Conservation (phyloP, 92 coral and sea anemone genomes). For the Chrysogorgia sp. region DNA sequence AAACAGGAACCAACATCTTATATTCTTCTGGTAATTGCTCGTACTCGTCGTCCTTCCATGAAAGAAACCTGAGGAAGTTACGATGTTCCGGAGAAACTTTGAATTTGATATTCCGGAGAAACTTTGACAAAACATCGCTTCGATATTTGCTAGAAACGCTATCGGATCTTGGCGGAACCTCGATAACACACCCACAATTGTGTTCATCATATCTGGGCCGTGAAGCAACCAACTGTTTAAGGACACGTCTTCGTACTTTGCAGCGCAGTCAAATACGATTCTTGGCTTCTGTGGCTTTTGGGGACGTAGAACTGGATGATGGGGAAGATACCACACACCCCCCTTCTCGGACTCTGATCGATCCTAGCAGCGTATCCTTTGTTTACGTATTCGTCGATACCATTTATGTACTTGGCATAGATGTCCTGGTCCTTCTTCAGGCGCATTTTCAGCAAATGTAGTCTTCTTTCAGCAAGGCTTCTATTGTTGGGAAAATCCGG, state of each 20-base stretch:
- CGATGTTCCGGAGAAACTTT: constrained; percentile 28
- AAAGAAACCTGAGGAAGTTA: constrained; percentile 30
- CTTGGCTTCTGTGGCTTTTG: constrained; percentile 14
- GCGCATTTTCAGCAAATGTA: background rate
- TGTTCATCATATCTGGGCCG: constrained; percentile 41
- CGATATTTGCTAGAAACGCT: constrained; percentile 41
- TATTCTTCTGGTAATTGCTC: constrained; percentile 2
- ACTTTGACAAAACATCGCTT: constrained; percentile 50
- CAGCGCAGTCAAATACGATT: constrained; percentile 36
- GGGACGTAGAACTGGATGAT: constrained; percentile 39
- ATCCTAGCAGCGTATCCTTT: constrained; percentile 17
- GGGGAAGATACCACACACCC: constrained; percentile 21
- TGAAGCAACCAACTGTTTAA: constrained; percentile 22
- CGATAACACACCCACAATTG: constrained; percentile 22
- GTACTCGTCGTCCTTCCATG: constrained; percentile 11
- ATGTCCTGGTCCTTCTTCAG: constrained; percentile 13
- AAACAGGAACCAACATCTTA: constrained; percentile 31
- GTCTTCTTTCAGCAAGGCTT: background rate
- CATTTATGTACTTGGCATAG: background rate
- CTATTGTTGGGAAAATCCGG: constrained; percentile 32
- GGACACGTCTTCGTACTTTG: constrained; percentile 20
- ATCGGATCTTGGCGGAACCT: constrained; percentile 33
- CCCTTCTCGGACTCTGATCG: background rate
- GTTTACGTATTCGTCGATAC: constrained; percentile 13
- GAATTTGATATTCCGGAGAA: constrained; percentile 16